A percentile compares a stretch with the other conserved stretches of the same genome.
These are phyloP conservation scores for Caenorhabditis imperialis DNA, from an alignment of 2,888 invertebrate species.

Conservation along the genomic window DNA sequence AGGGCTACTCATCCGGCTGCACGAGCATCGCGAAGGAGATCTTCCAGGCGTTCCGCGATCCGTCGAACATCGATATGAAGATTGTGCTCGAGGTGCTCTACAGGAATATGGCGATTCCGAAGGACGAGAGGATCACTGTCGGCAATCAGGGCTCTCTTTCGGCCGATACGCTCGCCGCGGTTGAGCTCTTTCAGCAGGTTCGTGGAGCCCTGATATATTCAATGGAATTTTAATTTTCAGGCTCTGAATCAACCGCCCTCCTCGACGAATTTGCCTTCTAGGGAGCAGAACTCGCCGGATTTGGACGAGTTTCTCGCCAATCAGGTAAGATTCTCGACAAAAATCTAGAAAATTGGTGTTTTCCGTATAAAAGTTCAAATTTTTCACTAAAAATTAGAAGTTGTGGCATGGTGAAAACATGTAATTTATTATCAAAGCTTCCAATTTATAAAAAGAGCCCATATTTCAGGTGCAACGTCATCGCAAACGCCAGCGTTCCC, in stretches of 20 bases:
- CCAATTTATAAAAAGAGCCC: no score
- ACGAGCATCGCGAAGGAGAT: constrained; percentile 70
- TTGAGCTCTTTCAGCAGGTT: constrained; percentile 75
- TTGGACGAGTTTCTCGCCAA: constrained; percentile 38
- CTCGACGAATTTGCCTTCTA: constrained; percentile 9
- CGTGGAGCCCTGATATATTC: no score
- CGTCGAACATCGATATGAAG: constrained; percentile 54
- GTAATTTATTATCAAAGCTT: no score
- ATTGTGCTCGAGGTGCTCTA: constrained; percentile 57
- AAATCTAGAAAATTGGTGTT: no score
- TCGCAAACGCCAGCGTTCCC: constrained; percentile 72
- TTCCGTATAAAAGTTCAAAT: not conserved
- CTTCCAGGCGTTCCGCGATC: constrained; percentile 45
- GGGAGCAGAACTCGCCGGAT: constrained; percentile 1
- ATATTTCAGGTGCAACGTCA: constrained; percentile 70
- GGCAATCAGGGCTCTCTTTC: constrained; percentile 16
- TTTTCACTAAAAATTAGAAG: not conserved
- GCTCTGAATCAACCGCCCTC: constrained; percentile 29
- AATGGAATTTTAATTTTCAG: constrained; percentile 14
- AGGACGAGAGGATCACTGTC: constrained; percentile 19
- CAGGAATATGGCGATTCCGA: constrained; percentile 55
- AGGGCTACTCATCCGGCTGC: constrained; percentile 68
- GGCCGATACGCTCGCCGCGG: constrained; percentile 56
- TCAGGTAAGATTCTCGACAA: constrained; percentile 43
- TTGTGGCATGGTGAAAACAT: no score